phyloP scores from a whole-genome alignment of 2,888 invertebrate species.

The Torymus texanus region DNA sequence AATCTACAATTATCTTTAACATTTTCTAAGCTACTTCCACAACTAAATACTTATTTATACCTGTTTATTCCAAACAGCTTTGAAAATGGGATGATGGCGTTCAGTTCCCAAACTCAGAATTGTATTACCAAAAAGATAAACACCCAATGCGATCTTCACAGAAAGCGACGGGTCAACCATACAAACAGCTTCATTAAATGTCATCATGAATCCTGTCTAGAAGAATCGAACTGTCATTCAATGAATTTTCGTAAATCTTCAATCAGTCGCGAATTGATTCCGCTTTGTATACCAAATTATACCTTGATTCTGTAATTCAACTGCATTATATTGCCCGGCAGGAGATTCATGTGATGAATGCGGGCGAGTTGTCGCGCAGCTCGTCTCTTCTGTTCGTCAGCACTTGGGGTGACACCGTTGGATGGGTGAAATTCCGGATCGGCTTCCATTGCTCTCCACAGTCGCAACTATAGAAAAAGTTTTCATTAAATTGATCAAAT shows the following conservation, averaged over 20 bases:
- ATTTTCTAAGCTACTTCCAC: no score
- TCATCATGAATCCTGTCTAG: conserved; percentile 85
- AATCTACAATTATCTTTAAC: no score
- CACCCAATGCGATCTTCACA: conserved; percentile 86
- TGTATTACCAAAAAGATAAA: conserved; percentile 85
- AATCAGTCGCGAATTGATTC: no score
- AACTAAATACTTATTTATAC: conserved; percentile 69
- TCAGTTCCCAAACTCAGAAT: conserved; percentile 86
- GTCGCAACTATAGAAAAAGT: conserved; percentile 79
- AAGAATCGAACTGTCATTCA: not conserved
- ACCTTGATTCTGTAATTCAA: conserved; percentile 82
- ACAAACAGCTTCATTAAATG: conserved; percentile 85
- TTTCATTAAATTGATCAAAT: not conserved
- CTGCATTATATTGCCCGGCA: conserved; percentile 80
- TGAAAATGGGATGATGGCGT: conserved; percentile 82
- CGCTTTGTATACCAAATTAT: conserved; percentile 52
- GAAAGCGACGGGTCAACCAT: conserved; percentile 84
- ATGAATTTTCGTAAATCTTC: not conserved
- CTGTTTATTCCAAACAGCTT: conserved; percentile 84
- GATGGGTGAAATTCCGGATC: conserved; percentile 85
- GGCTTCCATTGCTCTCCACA: conserved; percentile 86
- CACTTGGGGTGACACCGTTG: conserved; percentile 79
- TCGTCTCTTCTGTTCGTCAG: conserved; percentile 85
- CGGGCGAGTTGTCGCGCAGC: conserved; percentile 83
- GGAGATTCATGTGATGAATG: conserved; percentile 81